Conservation (phyloP, 2,113 vertebrate species). For the Cepphus grylle region DNA sequence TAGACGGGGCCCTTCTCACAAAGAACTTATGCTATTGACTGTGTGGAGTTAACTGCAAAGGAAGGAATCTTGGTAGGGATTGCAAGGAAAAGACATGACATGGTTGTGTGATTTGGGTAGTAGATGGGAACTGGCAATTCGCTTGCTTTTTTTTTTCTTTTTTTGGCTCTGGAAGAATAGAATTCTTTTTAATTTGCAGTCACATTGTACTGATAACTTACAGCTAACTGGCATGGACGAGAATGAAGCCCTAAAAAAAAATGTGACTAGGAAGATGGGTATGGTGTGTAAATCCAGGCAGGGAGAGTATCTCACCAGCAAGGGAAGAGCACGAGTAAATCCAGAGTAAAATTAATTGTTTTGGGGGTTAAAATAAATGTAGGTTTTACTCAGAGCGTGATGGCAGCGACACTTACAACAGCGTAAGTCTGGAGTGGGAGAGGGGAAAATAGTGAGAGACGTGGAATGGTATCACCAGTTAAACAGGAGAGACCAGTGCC, state of each 20-base stretch:
- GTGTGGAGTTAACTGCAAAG: background rate
- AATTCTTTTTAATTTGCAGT: background rate
- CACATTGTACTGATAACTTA: background rate
- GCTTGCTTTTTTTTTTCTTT: background rate
- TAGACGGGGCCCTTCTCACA: background rate
- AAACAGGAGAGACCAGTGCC: background rate
- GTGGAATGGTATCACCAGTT: fast-evolving
- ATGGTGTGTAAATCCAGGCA: background rate
- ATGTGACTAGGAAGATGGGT: background rate
- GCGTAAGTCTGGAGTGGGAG: background rate
- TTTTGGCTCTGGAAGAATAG: background rate
- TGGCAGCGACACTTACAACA: fast-evolving
- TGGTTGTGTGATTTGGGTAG: background rate
- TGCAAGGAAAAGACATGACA: background rate
- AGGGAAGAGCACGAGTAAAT: background rate
- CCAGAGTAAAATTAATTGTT: background rate
- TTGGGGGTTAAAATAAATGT: background rate
- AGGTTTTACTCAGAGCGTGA: background rate
- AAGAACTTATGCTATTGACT: background rate
- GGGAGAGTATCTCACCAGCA: background rate
- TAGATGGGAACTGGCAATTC: background rate
- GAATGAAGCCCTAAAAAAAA: background rate
- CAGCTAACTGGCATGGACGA: background rate
- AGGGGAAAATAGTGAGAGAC: background rate
- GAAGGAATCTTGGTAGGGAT: background rate